Conservation (phyloP, 2,113 vertebrate species). For the Petaurus breviceps region DNA sequence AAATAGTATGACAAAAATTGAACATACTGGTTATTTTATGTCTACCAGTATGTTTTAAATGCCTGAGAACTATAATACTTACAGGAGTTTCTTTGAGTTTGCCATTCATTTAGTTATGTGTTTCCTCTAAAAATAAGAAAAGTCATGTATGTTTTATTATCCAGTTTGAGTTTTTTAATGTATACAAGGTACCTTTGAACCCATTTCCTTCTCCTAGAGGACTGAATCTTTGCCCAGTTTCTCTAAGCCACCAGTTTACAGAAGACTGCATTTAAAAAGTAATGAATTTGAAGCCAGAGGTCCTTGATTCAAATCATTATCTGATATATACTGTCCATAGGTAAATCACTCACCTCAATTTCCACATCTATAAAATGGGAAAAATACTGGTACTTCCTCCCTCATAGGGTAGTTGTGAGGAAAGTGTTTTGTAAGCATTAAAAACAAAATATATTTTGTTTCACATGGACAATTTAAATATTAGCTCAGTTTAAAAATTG, state of each 20-base stretch:
- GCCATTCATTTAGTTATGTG: background rate
- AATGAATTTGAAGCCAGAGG: background rate
- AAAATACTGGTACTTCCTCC: background rate
- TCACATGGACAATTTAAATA: background rate
- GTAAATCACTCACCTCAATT: background rate
- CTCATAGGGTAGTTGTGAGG: background rate
- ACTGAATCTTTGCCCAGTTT: background rate
- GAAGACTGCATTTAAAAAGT: background rate
- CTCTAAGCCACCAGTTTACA: background rate
- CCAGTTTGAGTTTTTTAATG: background rate
- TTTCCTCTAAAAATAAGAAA: background rate
- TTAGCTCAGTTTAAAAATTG: background rate
- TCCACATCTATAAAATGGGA: background rate
- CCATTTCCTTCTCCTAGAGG: background rate
- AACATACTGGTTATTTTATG: background rate
- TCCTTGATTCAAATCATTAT: background rate
- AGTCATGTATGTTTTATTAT: background rate
- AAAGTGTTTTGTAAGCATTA: background rate
- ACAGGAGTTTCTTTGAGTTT: background rate
- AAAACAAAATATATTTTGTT: background rate
- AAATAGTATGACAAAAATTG: background rate
- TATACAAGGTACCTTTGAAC: background rate
- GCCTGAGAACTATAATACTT: background rate
- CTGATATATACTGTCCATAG: background rate
- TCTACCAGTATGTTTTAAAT: background rate